Evolutionary conservation across 2,113 vertebrate genomes (phyloP).

Genomic region (Zosterops pallidus): DNA sequence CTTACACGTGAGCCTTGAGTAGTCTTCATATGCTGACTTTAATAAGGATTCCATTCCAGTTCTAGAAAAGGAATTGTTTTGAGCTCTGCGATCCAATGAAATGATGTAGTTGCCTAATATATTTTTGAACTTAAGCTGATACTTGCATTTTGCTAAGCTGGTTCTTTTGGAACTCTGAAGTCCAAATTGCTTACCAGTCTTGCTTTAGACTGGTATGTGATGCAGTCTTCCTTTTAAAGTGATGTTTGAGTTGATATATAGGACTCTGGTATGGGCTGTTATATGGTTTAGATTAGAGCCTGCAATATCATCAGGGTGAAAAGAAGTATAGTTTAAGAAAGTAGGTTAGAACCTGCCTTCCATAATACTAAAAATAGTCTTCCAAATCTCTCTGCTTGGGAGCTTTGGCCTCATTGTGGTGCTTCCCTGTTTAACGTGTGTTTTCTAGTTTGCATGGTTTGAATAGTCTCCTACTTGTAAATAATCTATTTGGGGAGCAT

Average conservation of each 20-base stretch:
- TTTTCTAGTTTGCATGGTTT: conserved; percentile 29
- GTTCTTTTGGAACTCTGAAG: background rate
- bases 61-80: conserved; percentile 58
- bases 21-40: background rate
- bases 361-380: conserved; percentile 44
- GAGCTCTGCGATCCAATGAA: background rate
- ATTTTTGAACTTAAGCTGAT: conserved; percentile 46
- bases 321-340: background rate
- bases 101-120: conserved; percentile 49
- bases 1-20: background rate
- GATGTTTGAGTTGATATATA: background rate
- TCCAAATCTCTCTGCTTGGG: background rate
- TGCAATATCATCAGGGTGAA: background rate
- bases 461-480: conserved; percentile 58
- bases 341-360: conserved; percentile 41
- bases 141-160: conserved; percentile 32
- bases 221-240: background rate
- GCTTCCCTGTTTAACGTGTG: background rate
- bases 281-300: background rate
- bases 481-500: conserved; percentile 39
- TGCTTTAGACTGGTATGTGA: background rate
- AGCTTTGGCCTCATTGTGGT: conserved; percentile 40
- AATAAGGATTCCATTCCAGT: background rate
- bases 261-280: background rate
- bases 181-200: background rate